A percentile compares a stretch with the other conserved stretches of the same genome.
Conservation (phyloP, 1,140 invertebrate species). For the Chelonus insularis region DNA sequence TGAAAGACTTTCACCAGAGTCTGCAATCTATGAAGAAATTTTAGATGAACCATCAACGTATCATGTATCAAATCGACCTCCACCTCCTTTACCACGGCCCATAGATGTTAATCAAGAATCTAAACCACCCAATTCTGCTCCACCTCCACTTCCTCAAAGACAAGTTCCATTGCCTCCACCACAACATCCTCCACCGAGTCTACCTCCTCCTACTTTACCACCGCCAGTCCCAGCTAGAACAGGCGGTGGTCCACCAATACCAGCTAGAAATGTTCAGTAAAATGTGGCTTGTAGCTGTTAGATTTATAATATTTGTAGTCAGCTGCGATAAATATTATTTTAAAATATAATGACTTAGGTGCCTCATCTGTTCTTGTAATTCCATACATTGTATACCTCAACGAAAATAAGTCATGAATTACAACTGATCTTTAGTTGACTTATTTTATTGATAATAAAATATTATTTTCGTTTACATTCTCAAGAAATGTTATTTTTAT, state of each 20-base stretch:
- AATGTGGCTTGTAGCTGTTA: too few species aligned
- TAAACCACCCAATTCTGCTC: conserved; percentile 55
- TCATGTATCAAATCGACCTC: conserved; percentile 51
- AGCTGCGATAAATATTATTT: too few species aligned
- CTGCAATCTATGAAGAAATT: conserved; percentile 64
- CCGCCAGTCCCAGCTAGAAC: conserved; percentile 68
- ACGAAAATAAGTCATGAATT: too few species aligned
- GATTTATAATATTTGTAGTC: too few species aligned
- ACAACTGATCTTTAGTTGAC: too few species aligned
- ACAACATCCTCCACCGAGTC: conserved; percentile 62
- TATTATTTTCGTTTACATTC: too few species aligned
- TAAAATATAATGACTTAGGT: too few species aligned
- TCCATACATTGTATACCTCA: too few species aligned
- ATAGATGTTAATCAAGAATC: conserved; percentile 46
- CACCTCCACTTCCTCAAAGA: conserved; percentile 70
- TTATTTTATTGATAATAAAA: too few species aligned
- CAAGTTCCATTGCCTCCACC: conserved; percentile 62
- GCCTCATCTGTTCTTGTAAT: too few species aligned
- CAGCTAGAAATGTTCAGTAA: conserved; percentile 64
- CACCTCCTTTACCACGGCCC: conserved; percentile 49
- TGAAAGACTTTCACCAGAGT: conserved; percentile 48
- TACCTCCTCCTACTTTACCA: conserved; percentile 58
- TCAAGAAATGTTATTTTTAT: too few species aligned
- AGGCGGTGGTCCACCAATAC: conserved; percentile 70
- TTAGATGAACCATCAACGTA: conserved; percentile 54